Evolutionary conservation across 2,797 vertebrate species (phyloP), one percentile per base, ranked within the genome.

Genomic region (Pygocentrus nattereri): DNA sequence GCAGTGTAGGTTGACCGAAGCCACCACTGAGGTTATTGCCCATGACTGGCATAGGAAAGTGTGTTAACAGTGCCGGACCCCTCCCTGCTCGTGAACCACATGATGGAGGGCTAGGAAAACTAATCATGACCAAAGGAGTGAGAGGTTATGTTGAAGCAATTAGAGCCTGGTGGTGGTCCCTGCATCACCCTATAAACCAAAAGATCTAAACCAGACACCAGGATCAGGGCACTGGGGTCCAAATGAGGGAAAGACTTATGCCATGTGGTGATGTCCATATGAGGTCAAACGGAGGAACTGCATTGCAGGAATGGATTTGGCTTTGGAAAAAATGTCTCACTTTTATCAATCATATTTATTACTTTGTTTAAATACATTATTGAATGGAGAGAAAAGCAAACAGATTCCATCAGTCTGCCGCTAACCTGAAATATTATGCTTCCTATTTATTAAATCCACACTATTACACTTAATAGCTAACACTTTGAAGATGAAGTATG

Each of bases 61-160:
- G 68, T 71, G 11, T 74, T 59, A 77, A 64, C 70, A 64, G n/a
- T 30, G 38, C 21, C 1, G 56, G 34, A 54, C 34, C 41, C 85
- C 87, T 86, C 82, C 85, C 83, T 88, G 87, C 89, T 92, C 88
- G 86, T 88, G 89, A 93, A 90, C 89, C 79, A 89, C 79, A 82
- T 87, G 79, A 87, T 87, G 64, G 81, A 87, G 65, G 38, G 81
- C 74, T 85, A 67, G 76, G 77, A 84, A 82, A 85, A 80, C 76
- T 75, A 85, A 84, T 85, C 76, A 85, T 82, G 86, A 84, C 81
- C 31, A 68, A 83, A 79, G 71, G 80, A 87, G 71, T 49, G 74
- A 79, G 82, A 85, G 83, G 87, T 86, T 88, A 85, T 82, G 87
- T 68, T 88, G 77, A 88, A 86, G 83, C 83, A 83, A 88, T 88